Base-by-base conservation (phyloP, 2,113 vertebrate genomes). In the Siniperca chuatsi region DNA sequence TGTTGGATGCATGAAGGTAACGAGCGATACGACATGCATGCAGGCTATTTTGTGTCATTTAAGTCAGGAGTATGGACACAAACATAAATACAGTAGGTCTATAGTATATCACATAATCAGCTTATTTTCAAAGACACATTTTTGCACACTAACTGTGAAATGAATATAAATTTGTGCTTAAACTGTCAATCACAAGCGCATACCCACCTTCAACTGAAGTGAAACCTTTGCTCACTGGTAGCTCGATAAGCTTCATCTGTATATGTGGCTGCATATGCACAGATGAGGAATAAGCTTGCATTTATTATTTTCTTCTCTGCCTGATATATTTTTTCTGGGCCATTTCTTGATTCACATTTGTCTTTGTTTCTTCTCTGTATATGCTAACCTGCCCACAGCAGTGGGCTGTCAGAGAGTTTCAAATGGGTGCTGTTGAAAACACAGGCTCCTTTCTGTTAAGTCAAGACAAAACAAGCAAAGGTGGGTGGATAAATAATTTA, bases 401-500 rank as follows among this genome's bases (percentile, higher is more conserved):
- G 50, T n/a, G 29, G 21, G 52, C 71, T 89, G 83, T 88, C 88
- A 90, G 7, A 67, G 42, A n/a, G 67, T 87, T 88, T 87, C 40
- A 85, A 69, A 90, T 85, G 67, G 66, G 8, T 52, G 65, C 50
- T 83, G 67, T 23, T 73, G 66, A 74, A 83, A 87, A 83, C 61
- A 81, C 29, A 21, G 50, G 29, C 29, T 62, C 11, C 37, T 87
- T 67, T 87, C 60, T 69, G 65, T 84, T 74, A 79, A 87, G 78
- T 73, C 64, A 78, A 64, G 46, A 76, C 25, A 82, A 87, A 89
- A 79, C 58, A 73, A 57, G 55, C n/a, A 50, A 75, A 71, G 82
- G 52, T 66, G 20, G 60, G 55, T 29, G 57, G 71, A 78, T 58
- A 52, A 75, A 90, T 78, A 67, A 54, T 80, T 77, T 50, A 69